Evolutionary conservation across 2,797 vertebrate genomes (phyloP).

Genomic region (Acanthis flammea): DNA sequence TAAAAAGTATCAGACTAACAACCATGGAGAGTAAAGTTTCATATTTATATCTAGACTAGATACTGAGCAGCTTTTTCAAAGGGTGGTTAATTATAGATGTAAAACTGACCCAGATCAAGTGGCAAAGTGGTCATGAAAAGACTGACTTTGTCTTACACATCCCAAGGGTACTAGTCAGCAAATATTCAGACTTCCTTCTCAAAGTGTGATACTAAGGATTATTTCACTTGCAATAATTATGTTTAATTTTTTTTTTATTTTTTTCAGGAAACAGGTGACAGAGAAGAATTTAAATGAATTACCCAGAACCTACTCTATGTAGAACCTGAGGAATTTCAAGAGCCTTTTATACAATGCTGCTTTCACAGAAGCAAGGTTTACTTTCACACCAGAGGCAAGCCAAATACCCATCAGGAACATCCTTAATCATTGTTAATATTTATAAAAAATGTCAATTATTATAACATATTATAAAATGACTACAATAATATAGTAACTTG

Average conservation of each 20-base stretch:
- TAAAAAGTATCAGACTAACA: background rate
- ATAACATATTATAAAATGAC: background rate
- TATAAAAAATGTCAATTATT: background rate
- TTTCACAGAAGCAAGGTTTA: background rate
- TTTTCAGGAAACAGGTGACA: background rate
- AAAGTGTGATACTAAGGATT: background rate
- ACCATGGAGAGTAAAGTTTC: background rate
- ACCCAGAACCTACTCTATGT: background rate
- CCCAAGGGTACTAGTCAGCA: background rate
- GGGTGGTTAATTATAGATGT: background rate
- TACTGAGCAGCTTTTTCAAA: background rate
- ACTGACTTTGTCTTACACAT: background rate
- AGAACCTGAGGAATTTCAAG: background rate
- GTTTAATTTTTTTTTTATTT: background rate
- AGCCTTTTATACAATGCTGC: background rate
- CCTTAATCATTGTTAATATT: background rate
- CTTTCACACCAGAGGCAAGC: background rate
- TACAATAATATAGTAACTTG: fast-evolving
- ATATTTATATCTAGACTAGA: background rate
- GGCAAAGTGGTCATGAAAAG: background rate
- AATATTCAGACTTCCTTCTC: background rate
- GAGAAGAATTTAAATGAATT: background rate
- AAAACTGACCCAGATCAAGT: background rate
- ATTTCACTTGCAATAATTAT: background rate
- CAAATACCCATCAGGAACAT: background rate